Conservation (phyloP, 2,113 vertebrate species). For the Lagopus leucura region DNA sequence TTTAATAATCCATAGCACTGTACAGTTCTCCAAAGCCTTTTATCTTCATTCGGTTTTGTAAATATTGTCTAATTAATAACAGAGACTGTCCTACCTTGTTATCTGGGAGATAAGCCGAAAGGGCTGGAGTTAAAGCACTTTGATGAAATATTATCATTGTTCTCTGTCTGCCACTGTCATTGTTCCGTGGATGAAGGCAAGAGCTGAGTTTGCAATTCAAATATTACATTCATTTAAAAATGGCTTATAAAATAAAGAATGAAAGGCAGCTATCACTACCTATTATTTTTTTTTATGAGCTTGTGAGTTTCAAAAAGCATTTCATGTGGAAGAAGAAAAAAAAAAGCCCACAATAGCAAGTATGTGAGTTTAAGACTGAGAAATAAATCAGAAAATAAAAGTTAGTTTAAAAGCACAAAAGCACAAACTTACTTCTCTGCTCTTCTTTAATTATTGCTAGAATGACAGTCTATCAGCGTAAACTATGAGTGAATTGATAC, state of each 20-base stretch:
- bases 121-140: background rate
- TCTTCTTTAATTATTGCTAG: background rate
- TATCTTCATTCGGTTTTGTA: background rate
- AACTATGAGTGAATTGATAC: background rate
- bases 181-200: background rate
- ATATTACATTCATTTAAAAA: constrained; percentile 9
- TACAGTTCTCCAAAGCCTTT: background rate
- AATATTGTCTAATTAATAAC: constrained; percentile 5
- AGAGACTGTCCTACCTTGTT: constrained; percentile 10
- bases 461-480: background rate
- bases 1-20: background rate
- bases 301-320: constrained; percentile 27
- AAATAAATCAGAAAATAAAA: background rate
- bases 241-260: constrained; percentile 1
- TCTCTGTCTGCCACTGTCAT: background rate
- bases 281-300: constrained; percentile 29
- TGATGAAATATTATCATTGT: background rate
- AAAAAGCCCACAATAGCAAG: background rate
- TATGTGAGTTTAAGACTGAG: background rate
- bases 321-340: background rate
- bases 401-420: background rate
- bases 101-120: background rate
- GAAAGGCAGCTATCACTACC: constrained; percentile 7
- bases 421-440: background rate
- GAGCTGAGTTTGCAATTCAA: constrained; percentile 48